Evolutionary conservation across 1,140 invertebrate species (phyloP).

Genomic region (Hesperophylax magnus): DNA sequence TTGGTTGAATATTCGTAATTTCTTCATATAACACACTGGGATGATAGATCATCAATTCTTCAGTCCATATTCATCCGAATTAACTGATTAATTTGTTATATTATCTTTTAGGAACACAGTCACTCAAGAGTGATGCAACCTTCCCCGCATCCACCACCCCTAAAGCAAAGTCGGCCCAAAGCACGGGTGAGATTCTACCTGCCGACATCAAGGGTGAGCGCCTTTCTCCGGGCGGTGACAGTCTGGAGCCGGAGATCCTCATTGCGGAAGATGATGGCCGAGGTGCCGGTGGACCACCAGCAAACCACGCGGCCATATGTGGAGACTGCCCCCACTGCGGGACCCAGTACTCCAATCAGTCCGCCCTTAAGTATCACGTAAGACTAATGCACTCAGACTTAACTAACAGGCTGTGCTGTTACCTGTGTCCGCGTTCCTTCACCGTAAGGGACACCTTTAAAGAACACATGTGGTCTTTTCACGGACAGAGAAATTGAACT

Average conservation of each 20-base stretch:
- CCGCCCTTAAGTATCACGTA: slow-evolving; percentile 79
- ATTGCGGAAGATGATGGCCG: slow-evolving; percentile 63
- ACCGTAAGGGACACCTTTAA: slow-evolving; percentile 76
- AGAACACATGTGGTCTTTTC: slow-evolving; percentile 76
- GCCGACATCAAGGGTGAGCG: slow-evolving; percentile 64
- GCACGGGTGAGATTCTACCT: slow-evolving; percentile 19
- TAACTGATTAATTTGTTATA: background rate
- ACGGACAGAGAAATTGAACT: slow-evolving; percentile 74
- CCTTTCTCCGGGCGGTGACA: slow-evolving; percentile 66
- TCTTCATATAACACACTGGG: background rate
- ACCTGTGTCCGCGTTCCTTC: slow-evolving; percentile 76
- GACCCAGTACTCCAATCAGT: slow-evolving; percentile 76
- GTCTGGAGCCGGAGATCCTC: slow-evolving; percentile 68
- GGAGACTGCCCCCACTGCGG: slow-evolving; percentile 78
- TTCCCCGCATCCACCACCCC: background rate
- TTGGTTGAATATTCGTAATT: slow-evolving; percentile 40
- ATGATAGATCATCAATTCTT: background rate
- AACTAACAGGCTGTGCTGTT: slow-evolving; percentile 76
- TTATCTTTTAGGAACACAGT: slow-evolving; percentile 50
- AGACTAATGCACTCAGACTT: slow-evolving; percentile 78
- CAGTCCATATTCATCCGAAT: no score
- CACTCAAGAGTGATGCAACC: slow-evolving; percentile 46
- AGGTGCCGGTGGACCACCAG: slow-evolving; percentile 7
- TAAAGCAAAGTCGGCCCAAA: slow-evolving; percentile 11
- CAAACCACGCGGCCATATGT: slow-evolving; percentile 73